phyloP scores from a whole-genome alignment of 2,888 invertebrate species.

The Sarcophaga carnaria region DNA sequence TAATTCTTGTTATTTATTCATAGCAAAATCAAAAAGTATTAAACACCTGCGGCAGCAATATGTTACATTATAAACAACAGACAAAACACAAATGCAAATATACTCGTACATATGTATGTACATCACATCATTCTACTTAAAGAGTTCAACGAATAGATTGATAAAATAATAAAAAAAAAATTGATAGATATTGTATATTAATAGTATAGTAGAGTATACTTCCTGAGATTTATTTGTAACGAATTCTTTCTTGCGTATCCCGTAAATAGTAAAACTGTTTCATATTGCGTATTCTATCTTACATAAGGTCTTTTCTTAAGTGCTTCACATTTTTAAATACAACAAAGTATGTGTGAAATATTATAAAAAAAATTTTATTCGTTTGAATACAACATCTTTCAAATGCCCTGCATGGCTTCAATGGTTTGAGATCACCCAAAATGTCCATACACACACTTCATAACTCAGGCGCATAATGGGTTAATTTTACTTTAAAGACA shows the following conservation, averaged over 20 bases:
- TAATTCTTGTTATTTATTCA: constrained; percentile 42
- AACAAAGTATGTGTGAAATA: too few species aligned
- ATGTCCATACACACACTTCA: too few species aligned
- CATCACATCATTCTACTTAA: neutral
- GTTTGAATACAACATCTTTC: too few species aligned
- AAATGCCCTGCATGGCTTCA: too few species aligned
- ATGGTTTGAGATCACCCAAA: too few species aligned
- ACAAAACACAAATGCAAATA: neutral
- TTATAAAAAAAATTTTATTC: too few species aligned
- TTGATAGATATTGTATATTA: too few species aligned
- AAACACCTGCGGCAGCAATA: constrained; percentile 69
- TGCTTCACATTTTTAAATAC: neutral
- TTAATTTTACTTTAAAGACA: too few species aligned
- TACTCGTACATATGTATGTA: neutral
- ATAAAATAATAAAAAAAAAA: neutral
- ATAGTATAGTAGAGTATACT: neutral
- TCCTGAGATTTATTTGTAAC: neutral
- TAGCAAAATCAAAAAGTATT: constrained; percentile 64
- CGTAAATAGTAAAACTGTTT: constrained; percentile 28
- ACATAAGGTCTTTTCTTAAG: neutral
- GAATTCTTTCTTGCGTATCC: constrained; percentile 1
- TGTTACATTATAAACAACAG: constrained; percentile 64
- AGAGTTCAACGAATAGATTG: neutral
- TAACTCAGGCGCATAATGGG: too few species aligned
- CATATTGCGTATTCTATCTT: constrained; percentile 14